Evolutionary conservation across 2,888 invertebrate genomes (phyloP).

Genomic region (Limnephilus rhombicus): DNA sequence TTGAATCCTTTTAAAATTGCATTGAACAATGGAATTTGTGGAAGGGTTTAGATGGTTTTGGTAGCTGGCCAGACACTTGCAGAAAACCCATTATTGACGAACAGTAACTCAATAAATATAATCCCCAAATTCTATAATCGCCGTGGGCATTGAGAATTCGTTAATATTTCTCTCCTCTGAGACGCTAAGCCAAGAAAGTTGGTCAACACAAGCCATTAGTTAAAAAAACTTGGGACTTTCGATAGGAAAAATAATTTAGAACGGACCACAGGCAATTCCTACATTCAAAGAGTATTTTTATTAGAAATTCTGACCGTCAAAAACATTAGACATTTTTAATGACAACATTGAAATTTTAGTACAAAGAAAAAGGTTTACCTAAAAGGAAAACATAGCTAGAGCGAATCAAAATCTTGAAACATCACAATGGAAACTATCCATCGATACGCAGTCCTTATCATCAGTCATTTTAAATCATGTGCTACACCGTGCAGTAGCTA

Average conservation of each 20-base stretch:
- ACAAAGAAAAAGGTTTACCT: background rate
- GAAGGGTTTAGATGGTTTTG: conserved; percentile 18
- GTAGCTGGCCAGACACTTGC: conserved; percentile 24
- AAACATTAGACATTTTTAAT: background rate
- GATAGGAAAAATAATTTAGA: background rate
- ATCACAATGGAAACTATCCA: background rate
- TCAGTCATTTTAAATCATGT: too few species aligned
- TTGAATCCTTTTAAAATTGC: conserved; percentile 43
- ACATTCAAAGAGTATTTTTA: background rate
- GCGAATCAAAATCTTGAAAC: background rate
- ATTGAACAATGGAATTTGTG: conserved; percentile 31
- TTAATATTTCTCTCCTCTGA: conserved; percentile 43
- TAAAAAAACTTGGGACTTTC: background rate
- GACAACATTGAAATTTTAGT: background rate
- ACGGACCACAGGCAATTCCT: background rate
- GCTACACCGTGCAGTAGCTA: too few species aligned
- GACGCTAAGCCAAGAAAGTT: background rate
- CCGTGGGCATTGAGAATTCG: conserved; percentile 46
- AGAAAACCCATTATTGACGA: conserved; percentile 33
- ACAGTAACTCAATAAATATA: conserved; percentile 43
- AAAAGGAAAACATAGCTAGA: background rate
- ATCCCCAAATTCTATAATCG: conserved; percentile 53
- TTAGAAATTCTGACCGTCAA: background rate
- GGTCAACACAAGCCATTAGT: conserved; percentile 11
- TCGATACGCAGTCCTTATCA: background rate